These are phyloP conservation scores for Prunella himalayana DNA, from an alignment of 2,113 vertebrate species.

Conservation along the genomic window DNA sequence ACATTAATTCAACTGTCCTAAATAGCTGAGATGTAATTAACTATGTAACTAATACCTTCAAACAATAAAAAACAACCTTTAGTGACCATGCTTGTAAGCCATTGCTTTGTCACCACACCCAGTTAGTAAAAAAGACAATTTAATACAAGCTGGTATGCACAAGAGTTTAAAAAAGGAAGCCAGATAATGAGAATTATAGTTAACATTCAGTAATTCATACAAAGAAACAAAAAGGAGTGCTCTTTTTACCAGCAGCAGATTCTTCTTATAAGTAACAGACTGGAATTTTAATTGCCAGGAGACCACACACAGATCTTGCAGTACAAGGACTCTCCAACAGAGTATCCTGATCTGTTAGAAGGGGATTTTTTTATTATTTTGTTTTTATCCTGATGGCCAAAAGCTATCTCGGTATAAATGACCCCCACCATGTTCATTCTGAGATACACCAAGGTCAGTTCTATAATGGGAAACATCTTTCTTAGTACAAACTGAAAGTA, in stretches of 20 bases:
- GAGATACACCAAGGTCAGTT: not conserved
- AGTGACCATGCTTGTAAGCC: not conserved
- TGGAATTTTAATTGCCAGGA: conserved; percentile 33
- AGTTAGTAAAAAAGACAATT: not conserved
- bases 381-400: not conserved
- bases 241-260: not conserved
- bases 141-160: not conserved
- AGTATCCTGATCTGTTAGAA: not conserved
- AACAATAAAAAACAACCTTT: conserved; percentile 10
- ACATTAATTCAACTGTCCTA: not conserved
- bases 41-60: not conserved
- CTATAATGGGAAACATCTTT: conserved; percentile 2
- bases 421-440: not conserved
- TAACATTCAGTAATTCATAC: not conserved
- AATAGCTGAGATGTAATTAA: not conserved
- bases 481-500: not conserved
- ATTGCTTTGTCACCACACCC: not conserved
- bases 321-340: conserved; percentile 12
- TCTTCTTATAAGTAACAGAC: not conserved
- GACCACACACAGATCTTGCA: not conserved
- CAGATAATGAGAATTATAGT: not conserved
- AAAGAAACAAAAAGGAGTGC: not conserved
- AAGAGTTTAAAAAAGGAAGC: not conserved
- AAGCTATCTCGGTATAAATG: not conserved
- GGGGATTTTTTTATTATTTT: not conserved